Evolutionary conservation across 2,797 vertebrate species (phyloP).

Genomic region (Myiotriccus ornatus): DNA sequence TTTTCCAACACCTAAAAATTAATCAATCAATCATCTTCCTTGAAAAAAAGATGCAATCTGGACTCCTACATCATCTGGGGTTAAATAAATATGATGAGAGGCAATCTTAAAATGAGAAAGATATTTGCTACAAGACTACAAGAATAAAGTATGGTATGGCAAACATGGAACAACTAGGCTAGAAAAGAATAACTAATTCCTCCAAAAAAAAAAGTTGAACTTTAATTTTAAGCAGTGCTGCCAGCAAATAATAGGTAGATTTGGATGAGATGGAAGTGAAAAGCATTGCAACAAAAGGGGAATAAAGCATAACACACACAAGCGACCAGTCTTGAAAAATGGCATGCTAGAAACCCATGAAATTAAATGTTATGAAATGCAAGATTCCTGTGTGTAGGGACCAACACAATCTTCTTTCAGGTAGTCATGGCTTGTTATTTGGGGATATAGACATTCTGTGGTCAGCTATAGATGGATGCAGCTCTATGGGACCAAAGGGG

Average conservation of each 20-base stretch:
- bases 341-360: background rate
- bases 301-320: background rate
- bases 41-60: background rate
- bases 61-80: background rate
- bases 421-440: background rate
- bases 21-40: background rate
- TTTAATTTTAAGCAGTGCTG: background rate
- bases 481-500: background rate
- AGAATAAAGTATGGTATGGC: background rate
- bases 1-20: background rate
- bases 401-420: background rate
- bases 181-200: background rate
- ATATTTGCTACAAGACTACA: background rate
- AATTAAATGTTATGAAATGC: background rate
- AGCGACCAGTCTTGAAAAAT: background rate
- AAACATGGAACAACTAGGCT: background rate
- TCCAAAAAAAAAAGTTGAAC: fast-evolving
- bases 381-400: background rate
- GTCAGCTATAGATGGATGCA: background rate
- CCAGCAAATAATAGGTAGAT: background rate
- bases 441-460: background rate
- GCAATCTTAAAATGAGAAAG: background rate
- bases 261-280: background rate
- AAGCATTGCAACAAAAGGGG: background rate
- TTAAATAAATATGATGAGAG: background rate